phyloP scores from a whole-genome alignment of 2,888 invertebrate genomes.

The Hetaerina titia region DNA sequence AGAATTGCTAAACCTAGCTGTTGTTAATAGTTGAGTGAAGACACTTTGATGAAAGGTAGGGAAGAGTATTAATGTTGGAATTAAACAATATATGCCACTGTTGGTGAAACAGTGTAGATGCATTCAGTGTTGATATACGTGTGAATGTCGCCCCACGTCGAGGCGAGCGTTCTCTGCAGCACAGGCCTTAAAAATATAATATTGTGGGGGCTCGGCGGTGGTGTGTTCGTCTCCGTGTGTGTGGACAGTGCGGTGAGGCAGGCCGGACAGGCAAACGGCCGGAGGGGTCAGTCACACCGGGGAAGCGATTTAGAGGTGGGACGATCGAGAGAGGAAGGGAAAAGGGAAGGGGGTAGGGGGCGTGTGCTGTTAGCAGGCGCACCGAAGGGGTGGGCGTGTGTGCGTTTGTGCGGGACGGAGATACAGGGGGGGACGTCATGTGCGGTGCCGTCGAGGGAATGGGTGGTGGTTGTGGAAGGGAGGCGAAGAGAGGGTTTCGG shows the following conservation, averaged over 20 bases:
- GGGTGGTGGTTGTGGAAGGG: background rate
- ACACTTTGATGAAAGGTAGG: too few species aligned
- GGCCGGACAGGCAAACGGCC: constrained; percentile 24
- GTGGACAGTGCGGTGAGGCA: background rate
- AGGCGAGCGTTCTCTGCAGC: too few species aligned
- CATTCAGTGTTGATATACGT: background rate
- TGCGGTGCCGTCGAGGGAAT: too few species aligned
- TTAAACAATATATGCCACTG: too few species aligned
- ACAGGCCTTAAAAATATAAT: too few species aligned
- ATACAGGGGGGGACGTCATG: too few species aligned
- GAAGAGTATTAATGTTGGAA: too few species aligned
- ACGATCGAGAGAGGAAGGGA: background rate
- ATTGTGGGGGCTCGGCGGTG: too few species aligned
- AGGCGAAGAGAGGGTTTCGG: background rate
- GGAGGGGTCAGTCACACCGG: constrained; percentile 41
- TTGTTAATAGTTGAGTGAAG: too few species aligned
- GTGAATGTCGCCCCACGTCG: background rate
- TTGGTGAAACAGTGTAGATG: background rate
- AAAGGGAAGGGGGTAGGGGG: background rate
- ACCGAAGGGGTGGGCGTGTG: too few species aligned
- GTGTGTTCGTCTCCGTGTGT: background rate
- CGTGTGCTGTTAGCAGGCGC: background rate
- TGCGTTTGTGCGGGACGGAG: too few species aligned
- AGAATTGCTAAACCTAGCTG: too few species aligned
- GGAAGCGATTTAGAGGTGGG: background rate